Evolutionary conservation across 1,140 invertebrate species (phyloP).

Genomic region (Bombyx mori): DNA sequence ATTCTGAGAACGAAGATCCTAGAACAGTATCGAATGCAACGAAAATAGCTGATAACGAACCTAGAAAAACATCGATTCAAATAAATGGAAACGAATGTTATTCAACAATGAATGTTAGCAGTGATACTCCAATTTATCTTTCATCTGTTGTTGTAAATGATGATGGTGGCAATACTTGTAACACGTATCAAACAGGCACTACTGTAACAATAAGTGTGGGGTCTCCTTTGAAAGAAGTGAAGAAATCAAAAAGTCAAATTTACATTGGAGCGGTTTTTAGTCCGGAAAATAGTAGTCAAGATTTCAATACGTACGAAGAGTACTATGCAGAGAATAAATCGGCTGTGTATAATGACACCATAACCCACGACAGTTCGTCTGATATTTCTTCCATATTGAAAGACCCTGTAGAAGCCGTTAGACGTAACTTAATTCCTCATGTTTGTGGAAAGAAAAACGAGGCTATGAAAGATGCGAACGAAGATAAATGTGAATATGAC

Average conservation of each 20-base stretch:
- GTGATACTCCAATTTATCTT: slow-evolving; percentile 75
- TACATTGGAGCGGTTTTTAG: slow-evolving; percentile 60
- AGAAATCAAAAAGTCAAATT: slow-evolving; percentile 65
- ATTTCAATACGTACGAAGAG: slow-evolving; percentile 57
- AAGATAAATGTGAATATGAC: slow-evolving; percentile 7
- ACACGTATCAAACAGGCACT: slow-evolving; percentile 63
- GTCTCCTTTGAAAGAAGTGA: slow-evolving; percentile 41
- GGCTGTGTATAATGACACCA: slow-evolving; percentile 3
- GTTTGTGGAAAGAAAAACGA: slow-evolving; percentile 74
- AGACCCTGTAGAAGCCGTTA: slow-evolving; percentile 80
- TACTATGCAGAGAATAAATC: slow-evolving; percentile 35
- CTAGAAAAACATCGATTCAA: slow-evolving; percentile 81
- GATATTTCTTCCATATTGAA: slow-evolving; percentile 72
- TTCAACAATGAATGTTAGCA: slow-evolving; percentile 75
- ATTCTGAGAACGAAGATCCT: slow-evolving; percentile 40
- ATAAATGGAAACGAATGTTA: slow-evolving; percentile 82
- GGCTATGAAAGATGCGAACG: slow-evolving; percentile 10
- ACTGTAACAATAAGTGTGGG: slow-evolving; percentile 73
- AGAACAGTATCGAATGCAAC: slow-evolving; percentile 30
- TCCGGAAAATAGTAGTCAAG: slow-evolving; percentile 31
- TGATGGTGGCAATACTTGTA: slow-evolving; percentile 51
- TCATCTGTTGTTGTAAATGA: slow-evolving; percentile 78
- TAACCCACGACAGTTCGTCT: slow-evolving; percentile 23
- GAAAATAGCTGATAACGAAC: slow-evolving; percentile 47
- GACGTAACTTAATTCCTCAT: slow-evolving; percentile 79